These are phyloP conservation scores for Rhipidura dahli DNA, from an alignment of 2,113 vertebrate species.

Conservation along the genomic window DNA sequence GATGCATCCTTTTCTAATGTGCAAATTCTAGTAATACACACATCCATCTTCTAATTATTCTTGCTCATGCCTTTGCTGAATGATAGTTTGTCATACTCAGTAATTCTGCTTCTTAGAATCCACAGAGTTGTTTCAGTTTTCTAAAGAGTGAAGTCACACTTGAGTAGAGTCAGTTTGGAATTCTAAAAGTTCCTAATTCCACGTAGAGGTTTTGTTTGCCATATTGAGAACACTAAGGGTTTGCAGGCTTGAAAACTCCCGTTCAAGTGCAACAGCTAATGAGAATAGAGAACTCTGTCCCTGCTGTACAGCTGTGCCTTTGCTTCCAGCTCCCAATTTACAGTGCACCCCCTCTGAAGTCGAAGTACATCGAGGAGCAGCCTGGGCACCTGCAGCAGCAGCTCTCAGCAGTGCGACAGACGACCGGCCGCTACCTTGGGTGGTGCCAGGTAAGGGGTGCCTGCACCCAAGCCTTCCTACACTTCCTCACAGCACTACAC, in stretches of 20 bases:
- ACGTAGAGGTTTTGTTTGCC: not conserved
- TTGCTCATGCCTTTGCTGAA: not conserved
- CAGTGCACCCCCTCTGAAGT: constrained; percentile 54
- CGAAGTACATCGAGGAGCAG: constrained; percentile 72
- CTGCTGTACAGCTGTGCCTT: not conserved
- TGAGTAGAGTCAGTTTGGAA: not conserved
- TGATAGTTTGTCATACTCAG: not conserved
- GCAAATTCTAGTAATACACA: not conserved
- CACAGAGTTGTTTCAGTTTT: not conserved
- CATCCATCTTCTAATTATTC: not conserved
- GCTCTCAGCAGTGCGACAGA: constrained; percentile 63
- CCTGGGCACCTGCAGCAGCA: constrained; percentile 77
- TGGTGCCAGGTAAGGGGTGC: constrained; percentile 77
- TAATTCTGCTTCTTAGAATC: not conserved
- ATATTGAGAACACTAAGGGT: accelerated
- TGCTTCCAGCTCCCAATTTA: constrained; percentile 84
- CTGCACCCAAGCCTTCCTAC: accelerated
- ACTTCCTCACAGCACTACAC: not conserved
- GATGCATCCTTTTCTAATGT: not conserved
- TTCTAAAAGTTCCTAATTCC: accelerated
- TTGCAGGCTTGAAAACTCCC: not conserved
- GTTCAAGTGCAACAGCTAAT: accelerated
- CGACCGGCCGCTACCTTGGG: constrained; percentile 53
- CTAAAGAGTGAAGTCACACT: not conserved
- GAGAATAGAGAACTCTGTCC: accelerated